Evolutionary conservation across 2,113 vertebrate genomes (phyloP), one percentile per base, ranked within the genome.

Genomic region (Ceyx cyanopectus): DNA sequence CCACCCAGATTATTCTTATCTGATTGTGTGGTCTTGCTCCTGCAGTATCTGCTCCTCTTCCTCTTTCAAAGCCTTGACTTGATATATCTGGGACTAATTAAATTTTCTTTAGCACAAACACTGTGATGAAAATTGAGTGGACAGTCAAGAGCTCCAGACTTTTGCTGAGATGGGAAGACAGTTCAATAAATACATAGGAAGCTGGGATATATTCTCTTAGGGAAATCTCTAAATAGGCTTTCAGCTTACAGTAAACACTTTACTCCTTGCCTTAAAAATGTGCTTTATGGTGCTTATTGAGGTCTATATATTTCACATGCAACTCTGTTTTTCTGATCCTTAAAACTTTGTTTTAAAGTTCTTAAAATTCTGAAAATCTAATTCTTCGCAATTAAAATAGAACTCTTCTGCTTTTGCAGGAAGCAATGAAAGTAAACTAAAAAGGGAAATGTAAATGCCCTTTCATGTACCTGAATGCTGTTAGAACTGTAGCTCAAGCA

Each of bases 1-100:
- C 9, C 43, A 58, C 14, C 12, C n/a, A 12, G 41, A 41, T 20
- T 7, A 17, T 65, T 58, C 63, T 56, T 24, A 66, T 6, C 15
- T 60, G 23, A 10, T 10, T 50, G 6, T 27, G 7, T 51, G 18
- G 24, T 57, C 85, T 62, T 78, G 17, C n/a, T 90, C 27, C 27
- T 51, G 10, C 16, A 51, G 30, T 50, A 56, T 32, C 30, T 67
- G 23, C 12, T 50, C 14, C 6, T 22, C 7, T 62, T 73, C 19
- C 14, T 67, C 17, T 70, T 50, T 66, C n/a, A 73, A 78, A 77
- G 46, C 11, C 14, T 61, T 43, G 12, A n/a, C 26, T 32, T 34
- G 22, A 4, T 0, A 0, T 51, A 66, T 12, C 5, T 30, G 34
- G 6, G 12, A 54, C 19, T 45, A 11, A 32, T 61, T 5, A 69